A percentile compares a stretch with the other conserved stretches of the same genome.
Conservation (phyloP, 2,797 vertebrate species). For the Micropoecilia bifurca region DNA sequence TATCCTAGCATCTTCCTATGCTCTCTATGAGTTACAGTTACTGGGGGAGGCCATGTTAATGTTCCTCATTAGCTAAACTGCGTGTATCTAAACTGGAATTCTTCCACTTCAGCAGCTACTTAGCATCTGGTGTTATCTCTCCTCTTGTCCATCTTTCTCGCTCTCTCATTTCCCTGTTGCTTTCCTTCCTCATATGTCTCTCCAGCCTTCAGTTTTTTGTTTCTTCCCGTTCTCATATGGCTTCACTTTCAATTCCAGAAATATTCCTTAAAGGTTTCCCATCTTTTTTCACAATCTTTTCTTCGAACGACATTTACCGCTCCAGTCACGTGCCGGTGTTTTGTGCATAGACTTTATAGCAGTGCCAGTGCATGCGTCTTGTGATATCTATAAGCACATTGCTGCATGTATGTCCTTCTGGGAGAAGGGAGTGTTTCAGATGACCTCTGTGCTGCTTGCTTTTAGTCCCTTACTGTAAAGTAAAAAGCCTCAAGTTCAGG, state of each 20-base stretch:
- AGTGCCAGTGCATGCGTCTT: conserved; percentile 31
- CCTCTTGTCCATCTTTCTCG: conserved; percentile 5
- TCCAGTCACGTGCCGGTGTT: not conserved
- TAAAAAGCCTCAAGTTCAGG: conserved; percentile 69
- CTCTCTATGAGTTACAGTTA: conserved; percentile 54
- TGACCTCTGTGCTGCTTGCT: conserved; percentile 58
- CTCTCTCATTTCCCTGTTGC: conserved; percentile 5
- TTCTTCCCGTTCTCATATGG: conserved; percentile 3
- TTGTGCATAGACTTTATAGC: not conserved
- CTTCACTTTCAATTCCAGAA: conserved; percentile 40
- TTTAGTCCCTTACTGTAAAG: conserved; percentile 58
- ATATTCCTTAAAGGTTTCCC: conserved; percentile 50
- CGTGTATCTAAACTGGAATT: conserved; percentile 62
- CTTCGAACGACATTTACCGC: conserved; percentile 52
- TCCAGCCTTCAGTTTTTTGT: conserved; percentile 8
- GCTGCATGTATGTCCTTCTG: conserved; percentile 27
- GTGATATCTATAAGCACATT: conserved; percentile 32
- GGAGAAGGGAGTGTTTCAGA: conserved; percentile 49
- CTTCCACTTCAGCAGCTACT: conserved; percentile 55
- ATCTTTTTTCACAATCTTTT: conserved; percentile 57
- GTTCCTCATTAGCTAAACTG: conserved; percentile 71
- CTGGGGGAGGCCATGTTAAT: conserved; percentile 60
- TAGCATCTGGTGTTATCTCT: conserved; percentile 50
- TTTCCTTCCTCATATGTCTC: conserved; percentile 10
- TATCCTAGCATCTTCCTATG: conserved; percentile 53